Evolutionary conservation across 2,113 vertebrate genomes (phyloP).

Genomic region (Dicaeum eximium): DNA sequence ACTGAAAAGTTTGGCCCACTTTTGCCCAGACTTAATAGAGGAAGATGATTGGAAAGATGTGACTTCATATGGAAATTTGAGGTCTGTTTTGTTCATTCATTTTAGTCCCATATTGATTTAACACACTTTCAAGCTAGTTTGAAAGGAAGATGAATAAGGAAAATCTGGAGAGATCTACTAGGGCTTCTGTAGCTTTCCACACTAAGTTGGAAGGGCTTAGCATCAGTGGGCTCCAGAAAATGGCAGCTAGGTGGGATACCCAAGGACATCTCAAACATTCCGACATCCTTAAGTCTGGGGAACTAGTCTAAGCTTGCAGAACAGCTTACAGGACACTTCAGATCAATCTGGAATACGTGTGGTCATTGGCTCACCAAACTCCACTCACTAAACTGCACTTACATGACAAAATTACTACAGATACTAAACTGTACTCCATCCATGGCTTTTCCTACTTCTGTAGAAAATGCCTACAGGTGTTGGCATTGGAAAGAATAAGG

Average conservation of each 20-base stretch:
- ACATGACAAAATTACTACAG: not conserved
- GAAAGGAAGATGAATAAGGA: not conserved
- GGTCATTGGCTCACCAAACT: not conserved
- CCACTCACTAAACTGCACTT: not conserved
- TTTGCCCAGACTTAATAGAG: not conserved
- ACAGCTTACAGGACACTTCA: not conserved
- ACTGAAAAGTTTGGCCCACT: not conserved
- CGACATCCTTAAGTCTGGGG: not conserved
- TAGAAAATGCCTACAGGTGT: not conserved
- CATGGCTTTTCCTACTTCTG: not conserved
- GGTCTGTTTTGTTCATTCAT: not conserved
- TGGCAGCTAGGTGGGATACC: not conserved
- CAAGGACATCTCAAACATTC: not conserved
- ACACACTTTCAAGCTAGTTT: not conserved
- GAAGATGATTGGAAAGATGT: not conserved
- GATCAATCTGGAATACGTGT: not conserved
- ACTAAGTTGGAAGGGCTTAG: not conserved
- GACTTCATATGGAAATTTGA: not conserved
- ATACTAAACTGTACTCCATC: not conserved
- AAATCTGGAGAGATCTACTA: not conserved
- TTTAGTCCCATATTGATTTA: not conserved
- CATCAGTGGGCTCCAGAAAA: not conserved
- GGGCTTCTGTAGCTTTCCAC: not conserved
- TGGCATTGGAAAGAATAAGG: not conserved
- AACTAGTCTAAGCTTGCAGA: not conserved